Conservation (phyloP, 35 echinoderm and acorn worm genomes). For the Heliocidaris erythrogramma region DNA sequence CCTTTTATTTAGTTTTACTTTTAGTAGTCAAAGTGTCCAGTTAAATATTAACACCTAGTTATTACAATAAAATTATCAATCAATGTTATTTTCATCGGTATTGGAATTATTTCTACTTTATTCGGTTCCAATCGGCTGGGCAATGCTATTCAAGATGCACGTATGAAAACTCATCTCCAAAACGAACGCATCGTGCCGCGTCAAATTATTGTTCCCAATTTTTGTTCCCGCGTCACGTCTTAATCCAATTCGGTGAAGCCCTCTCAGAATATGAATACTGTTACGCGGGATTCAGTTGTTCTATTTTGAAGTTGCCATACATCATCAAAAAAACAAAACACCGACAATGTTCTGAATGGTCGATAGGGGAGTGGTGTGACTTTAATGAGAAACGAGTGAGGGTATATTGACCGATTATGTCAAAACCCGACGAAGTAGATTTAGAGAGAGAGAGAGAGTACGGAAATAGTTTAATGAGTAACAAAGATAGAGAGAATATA, state of each 20-base stretch:
- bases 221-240: neutral
- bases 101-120: too few relatives aligned
- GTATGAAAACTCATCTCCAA: neutral
- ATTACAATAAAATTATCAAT: too few relatives aligned
- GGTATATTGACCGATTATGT: neutral
- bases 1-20: too few relatives aligned
- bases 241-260: neutral
- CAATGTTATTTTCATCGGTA: too few relatives aligned
- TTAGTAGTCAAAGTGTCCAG: too few relatives aligned
- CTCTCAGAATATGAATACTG: neutral
- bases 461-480: neutral
- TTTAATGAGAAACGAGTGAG: neutral
- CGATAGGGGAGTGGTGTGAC: neutral
- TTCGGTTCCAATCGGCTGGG: neutral
- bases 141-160: neutral
- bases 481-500: neutral
- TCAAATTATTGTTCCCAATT: neutral
- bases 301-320: too few relatives aligned
- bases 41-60: too few relatives aligned
- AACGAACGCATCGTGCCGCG: neutral
- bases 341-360: neutral
- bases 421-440: neutral
- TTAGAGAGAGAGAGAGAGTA: neutral
- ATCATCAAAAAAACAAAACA: neutral
- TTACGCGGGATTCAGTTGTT: neutral